Percentiles rank a stretch among this genome's conserved stretches.
phyloP scores from a whole-genome alignment of 2,797 vertebrate genomes.

The Lagocephalus sceleratus region DNA sequence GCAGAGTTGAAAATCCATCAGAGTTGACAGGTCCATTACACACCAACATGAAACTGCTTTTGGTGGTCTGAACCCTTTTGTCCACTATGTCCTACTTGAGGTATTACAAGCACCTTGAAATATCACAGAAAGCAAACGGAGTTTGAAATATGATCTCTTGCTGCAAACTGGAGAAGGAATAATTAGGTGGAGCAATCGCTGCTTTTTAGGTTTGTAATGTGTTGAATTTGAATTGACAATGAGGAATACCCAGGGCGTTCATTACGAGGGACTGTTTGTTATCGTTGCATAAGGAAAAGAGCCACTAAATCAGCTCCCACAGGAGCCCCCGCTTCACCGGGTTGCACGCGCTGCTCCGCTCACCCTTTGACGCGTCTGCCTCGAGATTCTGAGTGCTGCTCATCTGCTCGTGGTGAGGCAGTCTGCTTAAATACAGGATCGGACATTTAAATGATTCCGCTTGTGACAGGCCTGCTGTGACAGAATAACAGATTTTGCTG shows the following conservation, averaged over 20 bases:
- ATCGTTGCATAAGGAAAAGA: constrained; percentile 65
- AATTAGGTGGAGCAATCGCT: background rate
- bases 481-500: constrained; percentile 79
- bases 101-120: constrained; percentile 55
- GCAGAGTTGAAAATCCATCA: constrained; percentile 69
- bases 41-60: constrained; percentile 62
- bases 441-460: constrained; percentile 81
- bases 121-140: constrained; percentile 32
- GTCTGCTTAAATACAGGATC: constrained; percentile 81
- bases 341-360: constrained; percentile 64
- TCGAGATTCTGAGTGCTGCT: constrained; percentile 69
- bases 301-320: constrained; percentile 72
- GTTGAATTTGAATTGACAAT: constrained; percentile 69
- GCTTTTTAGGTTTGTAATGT: constrained; percentile 14
- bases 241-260: constrained; percentile 68
- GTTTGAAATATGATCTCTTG: constrained; percentile 18
- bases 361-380: constrained; percentile 67
- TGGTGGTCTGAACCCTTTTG: constrained; percentile 56
- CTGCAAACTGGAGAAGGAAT: constrained; percentile 3
- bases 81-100: constrained; percentile 57
- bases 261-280: constrained; percentile 66
- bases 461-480: constrained; percentile 79
- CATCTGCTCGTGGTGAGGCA: constrained; percentile 74
- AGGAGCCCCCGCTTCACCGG: constrained; percentile 70
- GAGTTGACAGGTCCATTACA: constrained; percentile 72